Base-by-base conservation (phyloP, 2,113 vertebrate genomes). In the Elephantulus edwardii region DNA sequence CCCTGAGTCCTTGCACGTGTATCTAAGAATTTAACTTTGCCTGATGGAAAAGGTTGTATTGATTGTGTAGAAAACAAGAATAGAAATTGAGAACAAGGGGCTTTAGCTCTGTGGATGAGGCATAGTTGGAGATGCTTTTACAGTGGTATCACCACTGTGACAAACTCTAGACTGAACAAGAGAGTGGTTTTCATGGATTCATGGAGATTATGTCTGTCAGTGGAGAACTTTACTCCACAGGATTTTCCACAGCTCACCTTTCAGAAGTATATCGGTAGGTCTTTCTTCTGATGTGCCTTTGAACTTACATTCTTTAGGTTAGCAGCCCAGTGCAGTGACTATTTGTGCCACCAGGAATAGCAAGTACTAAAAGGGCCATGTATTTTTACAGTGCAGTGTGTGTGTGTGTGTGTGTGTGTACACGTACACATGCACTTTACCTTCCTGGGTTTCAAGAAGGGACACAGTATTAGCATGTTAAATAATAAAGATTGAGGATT, bases 1-100 rank as follows among this genome's bases (percentile, higher is more conserved):
- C 66, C n/a, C 62, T 22, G 48, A 79, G 78, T 76, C 22, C 76
- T 70, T 81, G 33, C 16, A n/a, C 17, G 1, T n/a, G 58, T 64
- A 58, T 54, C 58, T 94, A 83, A 66, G 48, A 94, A 89, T 78
- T 91, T 54, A 90, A 92, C 14, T 42, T 93, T 90, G 83, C 35
- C 30, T 72, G 33, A 87, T 46, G 91, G 26, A 78, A 95, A 92
- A 91, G 42, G 14, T 9, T 90, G 56, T 62, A 88, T 19, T 20
- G 82, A 3, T 24, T 91, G 28, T 76, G 58, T 1, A 74, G 46
- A 13, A 78, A 20, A 30, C 8, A 10, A 60, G 30, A 30, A 30
- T 5, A 71, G 24, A 7, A 0, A 19, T 2, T 50, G 1, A n/a
- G 62, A 74, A 33, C 6, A 30, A 46, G 16, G 38, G 24, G 50